Base-by-base conservation (phyloP, 35 echinoderm and acorn worm species). In the Lytechinus variegatus region DNA sequence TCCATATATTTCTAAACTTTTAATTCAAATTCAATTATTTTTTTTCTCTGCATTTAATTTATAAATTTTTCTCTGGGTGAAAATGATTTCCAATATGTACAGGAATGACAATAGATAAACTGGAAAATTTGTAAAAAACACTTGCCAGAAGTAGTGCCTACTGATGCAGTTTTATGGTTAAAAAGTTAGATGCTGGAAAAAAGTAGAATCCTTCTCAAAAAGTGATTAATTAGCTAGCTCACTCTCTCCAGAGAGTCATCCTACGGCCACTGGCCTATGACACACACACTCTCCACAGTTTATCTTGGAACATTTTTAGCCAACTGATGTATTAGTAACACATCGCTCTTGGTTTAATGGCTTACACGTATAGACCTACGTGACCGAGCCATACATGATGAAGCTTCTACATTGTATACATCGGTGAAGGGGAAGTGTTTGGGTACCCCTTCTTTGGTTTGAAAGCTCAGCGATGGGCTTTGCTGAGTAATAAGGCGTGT, bases 401-500 rank as follows among this genome's bases (percentile, higher is more conserved):
- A n/a, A 60, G 57, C 57, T 9, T 6, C 57, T 16, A 5, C 57
- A 60, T n/a, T 10, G 57, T 44, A 44, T 44, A 44, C 33, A 56
- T 1, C 55, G 55, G 55, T 56, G 61, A 71, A 19, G 61, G 61
- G 61, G 61, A 71, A 71, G 61, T 71, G 61, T 71, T 71, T 71
- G 61, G 61, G 61, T 71, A 19, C 61, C 61, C 61, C 61, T 71
- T 71, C 12, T 14, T 19, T 19, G 61, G 61, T 71, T 71, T 16
- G 24, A 21, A 71, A 21, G 33, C 33, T 44, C 33, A 44, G 6
- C 61, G 61, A 71, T 71, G 5, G 14, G 61, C 61, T 19, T 19
- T 71, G 61, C 61, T 71, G 61, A 71, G 61, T 71, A 71, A 71
- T 71, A 71, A 71, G 61, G 61, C 61, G 61, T 71, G 61, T 71